phyloP scores from a whole-genome alignment of 2,113 vertebrate genomes.

The Protobothrops mucrosquamatus region DNA sequence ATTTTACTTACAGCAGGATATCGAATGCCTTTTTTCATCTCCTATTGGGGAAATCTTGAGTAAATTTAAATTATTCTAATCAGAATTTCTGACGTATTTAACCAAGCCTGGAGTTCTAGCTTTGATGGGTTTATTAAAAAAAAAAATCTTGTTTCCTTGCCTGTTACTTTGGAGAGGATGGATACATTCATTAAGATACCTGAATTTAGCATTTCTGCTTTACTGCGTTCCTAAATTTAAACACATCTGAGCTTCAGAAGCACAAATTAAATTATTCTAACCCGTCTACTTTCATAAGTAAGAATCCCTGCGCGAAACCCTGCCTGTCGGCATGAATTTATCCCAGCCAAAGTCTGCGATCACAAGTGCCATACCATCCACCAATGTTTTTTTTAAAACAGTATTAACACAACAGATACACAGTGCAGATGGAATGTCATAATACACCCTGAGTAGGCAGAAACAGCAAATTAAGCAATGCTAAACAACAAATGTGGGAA shows the following conservation, averaged over 20 bases:
- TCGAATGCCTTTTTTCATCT: background rate
- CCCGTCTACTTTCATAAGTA: background rate
- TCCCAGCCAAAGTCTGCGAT: background rate
- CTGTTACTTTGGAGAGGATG: background rate
- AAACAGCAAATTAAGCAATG: background rate
- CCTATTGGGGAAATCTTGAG: background rate
- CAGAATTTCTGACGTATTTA: background rate
- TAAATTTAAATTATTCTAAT: background rate
- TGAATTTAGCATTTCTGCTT: background rate
- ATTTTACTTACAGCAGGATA: background rate
- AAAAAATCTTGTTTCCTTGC: background rate
- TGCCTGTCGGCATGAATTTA: background rate
- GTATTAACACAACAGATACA: background rate
- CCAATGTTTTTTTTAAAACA: accelerated
- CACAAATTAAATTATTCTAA: background rate
- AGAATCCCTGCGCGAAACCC: accelerated
- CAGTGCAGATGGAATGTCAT: background rate
- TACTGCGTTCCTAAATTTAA: background rate
- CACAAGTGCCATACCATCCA: background rate
- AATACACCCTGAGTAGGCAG: background rate
- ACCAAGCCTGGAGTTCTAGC: background rate
- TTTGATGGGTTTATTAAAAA: background rate
- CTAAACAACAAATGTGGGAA: background rate
- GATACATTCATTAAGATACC: background rate
- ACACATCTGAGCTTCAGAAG: background rate